These are phyloP conservation scores for Collichthys lucidus DNA, from an alignment of 2,113 vertebrate species.

Conservation along the genomic window DNA sequence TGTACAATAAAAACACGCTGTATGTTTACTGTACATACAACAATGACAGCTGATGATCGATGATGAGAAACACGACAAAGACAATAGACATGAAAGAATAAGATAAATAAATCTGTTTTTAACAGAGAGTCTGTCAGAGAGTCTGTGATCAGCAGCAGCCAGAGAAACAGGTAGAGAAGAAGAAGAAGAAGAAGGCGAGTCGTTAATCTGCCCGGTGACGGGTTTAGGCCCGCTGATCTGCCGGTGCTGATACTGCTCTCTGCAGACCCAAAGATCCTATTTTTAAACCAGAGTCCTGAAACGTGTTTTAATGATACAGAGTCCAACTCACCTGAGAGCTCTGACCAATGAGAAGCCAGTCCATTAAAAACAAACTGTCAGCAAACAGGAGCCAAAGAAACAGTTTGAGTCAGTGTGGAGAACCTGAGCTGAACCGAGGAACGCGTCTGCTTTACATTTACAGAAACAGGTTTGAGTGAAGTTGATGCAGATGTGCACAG, in stretches of 20 bases:
- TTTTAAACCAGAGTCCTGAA: constrained; percentile 54
- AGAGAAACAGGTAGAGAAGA: constrained; percentile 42
- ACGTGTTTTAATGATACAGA: constrained; percentile 34
- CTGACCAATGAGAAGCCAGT: constrained; percentile 9
- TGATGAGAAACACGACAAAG: too few relatives aligned
- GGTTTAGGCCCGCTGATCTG: constrained; percentile 78
- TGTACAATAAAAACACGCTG: background rate
- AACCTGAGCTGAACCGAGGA: too few relatives aligned
- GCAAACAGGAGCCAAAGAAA: constrained; percentile 49
- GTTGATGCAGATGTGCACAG: background rate
- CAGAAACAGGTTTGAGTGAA: constrained; percentile 41
- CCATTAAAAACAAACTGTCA: constrained; percentile 59
- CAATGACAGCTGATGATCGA: too few relatives aligned
- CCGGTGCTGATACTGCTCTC: constrained; percentile 64
- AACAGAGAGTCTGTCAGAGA: too few relatives aligned
- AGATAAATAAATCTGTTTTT: too few relatives aligned
- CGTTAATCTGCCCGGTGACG: constrained; percentile 78
- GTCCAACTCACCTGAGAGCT: too few relatives aligned
- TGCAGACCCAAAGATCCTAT: constrained; percentile 43
- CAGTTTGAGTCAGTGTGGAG: constrained; percentile 49
- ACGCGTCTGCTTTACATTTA: background rate
- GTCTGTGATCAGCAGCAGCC: constrained; percentile 69
- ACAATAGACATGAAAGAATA: too few relatives aligned
- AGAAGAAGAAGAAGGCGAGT: constrained; percentile 41
- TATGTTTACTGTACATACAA: background rate